Base-by-base conservation (phyloP, 1,140 invertebrate genomes). In the Philotrypesis tridentata region DNA sequence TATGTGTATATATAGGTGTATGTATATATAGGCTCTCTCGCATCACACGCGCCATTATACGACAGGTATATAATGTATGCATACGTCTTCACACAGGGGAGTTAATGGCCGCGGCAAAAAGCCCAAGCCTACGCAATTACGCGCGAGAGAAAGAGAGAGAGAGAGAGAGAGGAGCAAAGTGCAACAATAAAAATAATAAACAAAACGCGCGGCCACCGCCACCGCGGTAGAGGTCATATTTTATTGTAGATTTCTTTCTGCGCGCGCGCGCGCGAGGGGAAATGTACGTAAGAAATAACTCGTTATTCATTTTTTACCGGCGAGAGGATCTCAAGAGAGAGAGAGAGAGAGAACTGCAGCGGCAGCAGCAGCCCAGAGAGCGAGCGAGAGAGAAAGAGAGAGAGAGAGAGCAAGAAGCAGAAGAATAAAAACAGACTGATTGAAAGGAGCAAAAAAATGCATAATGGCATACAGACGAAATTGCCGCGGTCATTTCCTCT, bases 381-480 rank as follows among this genome's bases (percentile, higher is more conserved):
- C 55, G 5, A n/a, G 17, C 67, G 67, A 25, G 60, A 61, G 48
- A n/a, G 48, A 23, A 27, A 5, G n/a, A n/a, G n/a, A n/a, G n/a
- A n/a, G n/a, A n/a, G n/a, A n/a, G n/a, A n/a, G n/a, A 61, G 73
- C 73, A 73, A 48, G 33, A 72, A 72, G 72, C 43, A 60, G 0
- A 63, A 63, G 55, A 75, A 75, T 75, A 75, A 75, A 75, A 75
- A 75, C 73, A 75, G 73, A 75, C 48, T 43, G 73, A 75, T 75
- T 75, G 73, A 75, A 75, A 75, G 73, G 73, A 63, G 73, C 73
- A 75, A 75, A 75, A 37, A 75, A 75, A 75, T 55, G 73, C 73
- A 75, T 75, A 75, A 75, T 75, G 73, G 73, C 73, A 75, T 75
- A 75, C 73, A 75, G 73, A 75, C 48, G 73, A 75, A 75, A 75